Evolutionary conservation across 2,797 vertebrate species (phyloP), one percentile per base, ranked within the genome.

Genomic region (Neosilurus hyrtlii): DNA sequence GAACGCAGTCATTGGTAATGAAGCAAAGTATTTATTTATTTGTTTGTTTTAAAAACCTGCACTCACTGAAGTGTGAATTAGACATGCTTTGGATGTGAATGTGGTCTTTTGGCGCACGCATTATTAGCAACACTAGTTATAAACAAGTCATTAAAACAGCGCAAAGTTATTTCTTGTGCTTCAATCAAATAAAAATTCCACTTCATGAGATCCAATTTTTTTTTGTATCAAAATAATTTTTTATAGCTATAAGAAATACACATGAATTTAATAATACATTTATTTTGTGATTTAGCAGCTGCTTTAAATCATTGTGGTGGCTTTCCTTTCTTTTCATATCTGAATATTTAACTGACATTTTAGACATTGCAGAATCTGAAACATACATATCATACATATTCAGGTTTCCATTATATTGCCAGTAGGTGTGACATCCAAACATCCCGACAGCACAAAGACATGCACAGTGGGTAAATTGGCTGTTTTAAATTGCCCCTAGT

Each of bases 1-100:
- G 24, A 78, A 68, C 77, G 86, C 80, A 85, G 16, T 89, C 43
- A 56, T 59, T 86, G 90, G 86, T 83, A 84, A 83, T 85, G 87
- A 66, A 68, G 73, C 10, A 77, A 89, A 86, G 66, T 57, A 82
- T 86, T 84, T 51, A 30, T 74, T 54, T 16, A 87, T 43, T 43
- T 8, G 4, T 43, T 43, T 8, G 8, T 43, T 43, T 43, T 5
- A 43, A 43, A 66, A 59, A 16, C 9, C 79, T 51, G 24, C 26
- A 1, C 81, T 85, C 20, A 26, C 71, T 81, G 52, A 78, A 65
- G 68, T 68, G 82, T 80, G 18, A 56, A 65, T 79, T 65, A 3
- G 10, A 15, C 18, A 2, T 65, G 61, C n/a, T 56, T 57, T 80
- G 78, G 49, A 68, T n/a, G 9, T 57, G 18, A 51, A 65, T 11